Percentiles rank a stretch among this genome's conserved stretches.
phyloP scores from a whole-genome alignment of 1,140 invertebrate species.

The Brachionus koreanus region DNA sequence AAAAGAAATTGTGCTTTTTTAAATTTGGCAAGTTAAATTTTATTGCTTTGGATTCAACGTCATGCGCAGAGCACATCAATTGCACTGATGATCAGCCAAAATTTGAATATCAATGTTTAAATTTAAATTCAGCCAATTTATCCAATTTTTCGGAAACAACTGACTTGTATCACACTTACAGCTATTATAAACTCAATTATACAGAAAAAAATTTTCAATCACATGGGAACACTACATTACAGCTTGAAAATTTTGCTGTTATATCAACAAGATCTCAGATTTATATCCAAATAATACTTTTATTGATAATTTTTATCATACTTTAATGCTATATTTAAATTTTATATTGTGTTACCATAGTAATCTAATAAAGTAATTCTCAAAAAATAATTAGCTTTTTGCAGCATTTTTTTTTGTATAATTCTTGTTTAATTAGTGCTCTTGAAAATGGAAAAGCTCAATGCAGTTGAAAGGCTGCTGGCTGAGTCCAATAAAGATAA shows the following conservation, averaged over 20 bases:
- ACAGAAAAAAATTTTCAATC: neutral
- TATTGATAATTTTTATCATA: neutral
- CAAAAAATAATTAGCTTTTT: neutral
- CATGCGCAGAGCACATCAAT: neutral
- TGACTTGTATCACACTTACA: neutral
- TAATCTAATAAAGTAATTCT: neutral
- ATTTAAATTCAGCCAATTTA: neutral
- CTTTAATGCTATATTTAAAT: neutral
- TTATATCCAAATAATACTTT: neutral
- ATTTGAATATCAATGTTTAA: neutral
- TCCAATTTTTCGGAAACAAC: neutral
- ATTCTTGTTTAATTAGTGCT: neutral
- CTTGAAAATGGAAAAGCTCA: slow-evolving; percentile 4
- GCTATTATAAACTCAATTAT: neutral
- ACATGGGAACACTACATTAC: neutral
- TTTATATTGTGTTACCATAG: neutral
- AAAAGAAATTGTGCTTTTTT: neutral
- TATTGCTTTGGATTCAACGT: neutral
- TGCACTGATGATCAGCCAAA: neutral
- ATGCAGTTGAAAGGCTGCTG: neutral
- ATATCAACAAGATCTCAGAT: neutral
- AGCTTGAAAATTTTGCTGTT: neutral
- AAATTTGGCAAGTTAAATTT: neutral
- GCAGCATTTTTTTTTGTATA: neutral
- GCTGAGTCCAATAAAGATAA: slow-evolving; percentile 22